A percentile compares a stretch with the other conserved stretches of the same genome.
Conservation (phyloP, 2,113 vertebrate genomes). For the Cricetomys ansorgei region DNA sequence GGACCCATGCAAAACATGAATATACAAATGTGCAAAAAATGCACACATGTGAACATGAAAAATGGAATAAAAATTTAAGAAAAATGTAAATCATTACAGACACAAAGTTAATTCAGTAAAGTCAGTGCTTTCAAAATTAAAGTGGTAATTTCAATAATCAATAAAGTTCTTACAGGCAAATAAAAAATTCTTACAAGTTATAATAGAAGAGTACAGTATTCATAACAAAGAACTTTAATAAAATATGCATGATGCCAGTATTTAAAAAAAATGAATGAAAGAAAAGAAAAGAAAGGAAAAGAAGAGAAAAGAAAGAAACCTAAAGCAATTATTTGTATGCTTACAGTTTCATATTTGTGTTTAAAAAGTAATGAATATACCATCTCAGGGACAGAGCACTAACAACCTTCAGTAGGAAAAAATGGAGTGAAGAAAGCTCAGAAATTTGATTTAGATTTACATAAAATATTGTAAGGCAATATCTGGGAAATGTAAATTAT, state of each 20-base stretch:
- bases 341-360: neutral
- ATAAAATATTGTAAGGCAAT: neutral
- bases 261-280: no score
- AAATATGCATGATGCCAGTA: no score
- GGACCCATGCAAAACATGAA: neutral
- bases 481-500: neutral
- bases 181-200: neutral
- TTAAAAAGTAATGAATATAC: neutral
- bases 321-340: neutral
- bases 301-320: neutral
- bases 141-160: neutral
- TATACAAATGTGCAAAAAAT: no score
- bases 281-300: no score
- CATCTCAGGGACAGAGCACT: neutral
- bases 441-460: neutral
- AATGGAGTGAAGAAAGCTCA: neutral
- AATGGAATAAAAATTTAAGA: neutral
- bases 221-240: no score
- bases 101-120: conserved; percentile 7
- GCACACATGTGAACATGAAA: neutral
- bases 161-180: neutral
- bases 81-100: neutral
- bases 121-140: conserved; percentile 1
- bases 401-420: neutral
- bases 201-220: neutral